Evolutionary conservation across 92 coral and sea anemone species (phyloP).

Genomic region (Micromussa lordhowensis): DNA sequence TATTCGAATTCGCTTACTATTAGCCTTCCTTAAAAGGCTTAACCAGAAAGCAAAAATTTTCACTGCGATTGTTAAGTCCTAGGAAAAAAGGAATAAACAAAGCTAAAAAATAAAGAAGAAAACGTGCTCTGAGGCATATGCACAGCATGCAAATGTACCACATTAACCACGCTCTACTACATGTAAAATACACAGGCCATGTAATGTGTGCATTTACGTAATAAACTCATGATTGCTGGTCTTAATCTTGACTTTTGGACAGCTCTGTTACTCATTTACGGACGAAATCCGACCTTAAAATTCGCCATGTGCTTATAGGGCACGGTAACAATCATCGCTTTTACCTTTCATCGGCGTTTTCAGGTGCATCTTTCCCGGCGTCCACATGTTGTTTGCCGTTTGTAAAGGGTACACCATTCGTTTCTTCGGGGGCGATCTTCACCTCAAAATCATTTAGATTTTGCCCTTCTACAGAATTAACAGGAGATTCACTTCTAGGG

Average conservation of each 20-base stretch:
- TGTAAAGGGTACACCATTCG: neutral
- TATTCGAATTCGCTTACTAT: too few relatives aligned
- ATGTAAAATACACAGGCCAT: too few relatives aligned
- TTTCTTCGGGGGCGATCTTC: slow-evolving; percentile 23
- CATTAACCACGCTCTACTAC: too few relatives aligned
- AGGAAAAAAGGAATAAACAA: too few relatives aligned
- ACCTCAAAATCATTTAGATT: slow-evolving; percentile 17
- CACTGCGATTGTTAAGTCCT: too few relatives aligned
- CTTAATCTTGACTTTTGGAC: neutral
- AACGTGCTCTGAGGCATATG: too few relatives aligned
- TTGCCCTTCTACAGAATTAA: slow-evolving; percentile 9
- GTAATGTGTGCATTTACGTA: neutral
- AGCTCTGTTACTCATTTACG: neutral
- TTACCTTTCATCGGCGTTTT: slow-evolving; percentile 24
- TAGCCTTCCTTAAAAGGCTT: too few relatives aligned
- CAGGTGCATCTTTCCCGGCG: neutral
- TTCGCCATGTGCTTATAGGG: neutral
- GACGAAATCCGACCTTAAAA: neutral
- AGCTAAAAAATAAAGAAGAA: too few relatives aligned
- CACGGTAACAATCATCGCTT: neutral
- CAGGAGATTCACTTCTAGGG: slow-evolving; percentile 18
- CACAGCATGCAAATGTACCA: too few relatives aligned
- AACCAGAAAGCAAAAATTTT: too few relatives aligned
- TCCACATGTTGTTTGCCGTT: slow-evolving; percentile 12
- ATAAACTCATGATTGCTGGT: too few relatives aligned